Base-by-base conservation (phyloP, 53 echinoderm and acorn worm genomes). In the Mesocentrotus franciscanus region DNA sequence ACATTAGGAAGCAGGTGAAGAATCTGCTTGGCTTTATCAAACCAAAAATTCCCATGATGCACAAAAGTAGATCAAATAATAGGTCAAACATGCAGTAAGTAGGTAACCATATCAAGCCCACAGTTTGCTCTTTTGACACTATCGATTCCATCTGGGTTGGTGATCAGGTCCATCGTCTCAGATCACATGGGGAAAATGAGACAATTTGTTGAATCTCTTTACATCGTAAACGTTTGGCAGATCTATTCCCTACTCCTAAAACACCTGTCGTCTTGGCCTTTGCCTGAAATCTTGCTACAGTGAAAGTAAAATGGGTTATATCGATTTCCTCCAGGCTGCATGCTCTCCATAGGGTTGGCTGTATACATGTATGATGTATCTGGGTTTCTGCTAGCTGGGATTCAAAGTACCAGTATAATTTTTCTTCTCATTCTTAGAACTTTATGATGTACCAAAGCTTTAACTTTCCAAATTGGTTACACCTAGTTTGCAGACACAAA, bases 141-240 rank as follows among this genome's bases (percentile, higher is more conserved):
- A 87, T 87, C 87, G n/a, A 87, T 87, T 87, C 59, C 58, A 87
- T 58, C 56, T 57, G 87, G n/a, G 57, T 87, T 87, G 58, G 13
- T 15, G 5, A 87, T 58, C 87, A 22, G 12, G 58, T 58, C 87
- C 58, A 87, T 57, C 87, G 27, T 87, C 12, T 87, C 57, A 57
- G n/a, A 27, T 87, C 57, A 87, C 56, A 87, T 12, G 87, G 87
- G 87, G 13, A 20, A 57, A 57, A n/a, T 35, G 84, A 24, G 24
- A 84, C 84, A 84, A 57, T 57, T 57, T 85, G 85, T 85, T n/a
- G 57, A 85, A 58, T 87, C 87, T 87, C 59, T 87, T 33, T 87
- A 58, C 58, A 87, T 39, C 0, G 36, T 8, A 36, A 15, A 87
- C 29, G 10, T 87, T 56, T 87, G 27, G 27, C 29, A 56, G 87